These are phyloP conservation scores for Germaria angustata DNA, from an alignment of 2,888 invertebrate genomes.

Conservation along the genomic window DNA sequence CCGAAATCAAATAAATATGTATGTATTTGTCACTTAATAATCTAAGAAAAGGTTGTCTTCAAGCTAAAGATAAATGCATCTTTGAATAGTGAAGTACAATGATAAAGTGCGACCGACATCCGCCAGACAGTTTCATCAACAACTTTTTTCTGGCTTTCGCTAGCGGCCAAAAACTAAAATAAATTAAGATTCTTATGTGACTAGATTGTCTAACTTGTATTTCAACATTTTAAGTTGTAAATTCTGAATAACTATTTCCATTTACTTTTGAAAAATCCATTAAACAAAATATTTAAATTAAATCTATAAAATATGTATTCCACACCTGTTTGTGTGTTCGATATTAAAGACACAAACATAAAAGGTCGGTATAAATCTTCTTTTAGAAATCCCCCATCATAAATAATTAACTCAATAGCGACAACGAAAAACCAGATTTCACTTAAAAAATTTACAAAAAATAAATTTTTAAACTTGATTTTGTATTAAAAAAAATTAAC, in stretches of 20 bases:
- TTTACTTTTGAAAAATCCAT: background rate
- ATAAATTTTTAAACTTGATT: slow-evolving; percentile 50
- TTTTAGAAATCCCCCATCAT: slow-evolving; percentile 52
- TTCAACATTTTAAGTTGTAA: too few relatives aligned
- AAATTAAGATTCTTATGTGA: background rate
- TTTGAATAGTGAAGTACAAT: too few relatives aligned
- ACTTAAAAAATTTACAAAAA: slow-evolving; percentile 41
- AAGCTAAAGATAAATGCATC: too few relatives aligned
- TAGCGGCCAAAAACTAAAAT: too few relatives aligned
- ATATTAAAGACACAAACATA: slow-evolving; percentile 23
- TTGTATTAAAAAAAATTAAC: slow-evolving; percentile 40
- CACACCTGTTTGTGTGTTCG: slow-evolving; percentile 57
- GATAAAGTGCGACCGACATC: too few relatives aligned
- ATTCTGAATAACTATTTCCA: background rate
- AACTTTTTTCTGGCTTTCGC: too few relatives aligned
- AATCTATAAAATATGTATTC: slow-evolving; percentile 61
- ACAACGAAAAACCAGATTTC: slow-evolving; percentile 61
- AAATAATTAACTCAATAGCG: slow-evolving; percentile 69
- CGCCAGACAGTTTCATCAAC: too few relatives aligned
- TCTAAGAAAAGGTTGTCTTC: too few relatives aligned
- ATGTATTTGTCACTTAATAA: too few relatives aligned
- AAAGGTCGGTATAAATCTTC: slow-evolving; percentile 57
- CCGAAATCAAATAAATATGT: too few relatives aligned
- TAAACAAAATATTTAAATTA: slow-evolving; percentile 8
- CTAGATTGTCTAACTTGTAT: background rate